Conservation (phyloP, 2,113 vertebrate species). For the Scomber colias region DNA sequence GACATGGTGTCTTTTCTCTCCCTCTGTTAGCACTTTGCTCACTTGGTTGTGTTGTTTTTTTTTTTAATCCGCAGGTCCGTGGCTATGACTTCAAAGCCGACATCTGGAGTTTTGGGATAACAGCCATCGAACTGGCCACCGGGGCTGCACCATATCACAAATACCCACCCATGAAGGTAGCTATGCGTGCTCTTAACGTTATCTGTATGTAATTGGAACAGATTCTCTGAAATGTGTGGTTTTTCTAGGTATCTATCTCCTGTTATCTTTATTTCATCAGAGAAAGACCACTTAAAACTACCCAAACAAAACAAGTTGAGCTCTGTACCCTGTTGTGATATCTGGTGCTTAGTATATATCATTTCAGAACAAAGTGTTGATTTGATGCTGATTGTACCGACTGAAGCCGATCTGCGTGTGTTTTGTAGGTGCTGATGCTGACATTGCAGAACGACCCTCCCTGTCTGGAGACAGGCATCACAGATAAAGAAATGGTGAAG, state of each 20-base stretch:
- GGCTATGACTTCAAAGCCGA: constrained; percentile 99
- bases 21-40: neutral
- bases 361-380: neutral
- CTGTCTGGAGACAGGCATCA: constrained; percentile 95
- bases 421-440: constrained; percentile 95
- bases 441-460: constrained; percentile 98
- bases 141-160: constrained; percentile 99
- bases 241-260: neutral
- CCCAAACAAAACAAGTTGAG: neutral
- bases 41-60: constrained; percentile 10
- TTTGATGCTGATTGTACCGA: neutral
- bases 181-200: neutral
- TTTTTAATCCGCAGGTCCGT: constrained; percentile 87
- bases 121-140: constrained; percentile 96
- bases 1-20: neutral
- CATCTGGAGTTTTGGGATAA: constrained; percentile 99
- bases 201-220: neutral
- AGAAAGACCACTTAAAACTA: neutral
- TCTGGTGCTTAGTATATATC: neutral
- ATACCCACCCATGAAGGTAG: constrained; percentile 98
- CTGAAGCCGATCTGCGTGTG: constrained; percentile 36
- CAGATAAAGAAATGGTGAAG: constrained; percentile 98
- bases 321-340: neutral
- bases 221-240: too few species aligned
- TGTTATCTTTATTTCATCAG: neutral